These are phyloP conservation scores for Aptenodytes patagonicus DNA, from an alignment of 2,113 vertebrate species.

Conservation along the genomic window DNA sequence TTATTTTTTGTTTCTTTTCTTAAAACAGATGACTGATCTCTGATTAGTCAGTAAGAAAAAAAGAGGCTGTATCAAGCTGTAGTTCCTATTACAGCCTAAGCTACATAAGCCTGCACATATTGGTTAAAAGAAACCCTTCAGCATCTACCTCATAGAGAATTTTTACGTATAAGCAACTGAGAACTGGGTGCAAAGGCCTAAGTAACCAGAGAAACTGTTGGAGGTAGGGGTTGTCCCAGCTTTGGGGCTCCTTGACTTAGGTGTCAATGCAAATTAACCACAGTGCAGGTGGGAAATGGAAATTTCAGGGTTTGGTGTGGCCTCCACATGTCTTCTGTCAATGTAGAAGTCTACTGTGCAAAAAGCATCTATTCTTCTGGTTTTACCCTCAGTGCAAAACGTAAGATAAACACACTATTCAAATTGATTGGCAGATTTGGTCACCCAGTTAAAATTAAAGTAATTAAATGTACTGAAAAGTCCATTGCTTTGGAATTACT, in stretches of 20 bases:
- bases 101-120: not conserved
- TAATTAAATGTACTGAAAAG: slow-evolving; percentile 9
- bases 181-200: not conserved
- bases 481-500: slow-evolving; percentile 9
- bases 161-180: not conserved
- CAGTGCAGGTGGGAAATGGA: not conserved
- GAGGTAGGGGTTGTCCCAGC: not conserved
- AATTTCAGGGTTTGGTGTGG: not conserved
- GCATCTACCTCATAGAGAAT: not conserved
- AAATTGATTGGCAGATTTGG: not conserved
- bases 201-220: not conserved
- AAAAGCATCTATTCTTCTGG: not conserved
- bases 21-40: not conserved
- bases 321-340: not conserved
- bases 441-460: not conserved
- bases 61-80: not conserved
- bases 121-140: not conserved
- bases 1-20: not conserved
- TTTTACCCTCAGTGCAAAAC: not conserved
- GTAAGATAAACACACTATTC: not conserved
- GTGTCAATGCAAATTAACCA: not conserved
- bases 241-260: not conserved
- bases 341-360: not conserved
- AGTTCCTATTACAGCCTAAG: not conserved
- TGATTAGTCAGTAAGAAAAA: not conserved